Base-by-base conservation (phyloP, 2,888 invertebrate species). In the Zaprionus obscuricornis region DNA sequence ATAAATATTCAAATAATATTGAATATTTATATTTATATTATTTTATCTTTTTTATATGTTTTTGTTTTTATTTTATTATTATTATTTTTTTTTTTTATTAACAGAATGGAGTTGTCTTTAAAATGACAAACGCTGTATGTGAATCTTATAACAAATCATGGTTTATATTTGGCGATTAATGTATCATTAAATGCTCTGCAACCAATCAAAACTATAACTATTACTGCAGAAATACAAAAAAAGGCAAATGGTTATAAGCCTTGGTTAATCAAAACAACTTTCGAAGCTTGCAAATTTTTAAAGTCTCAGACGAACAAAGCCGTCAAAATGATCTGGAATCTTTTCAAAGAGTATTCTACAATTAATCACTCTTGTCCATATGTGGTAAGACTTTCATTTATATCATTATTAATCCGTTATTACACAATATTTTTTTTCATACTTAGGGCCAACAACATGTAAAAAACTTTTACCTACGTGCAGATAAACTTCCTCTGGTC, bases 301-400 rank as follows among this genome's bases (percentile, higher is more conserved):
- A 13, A 3, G n/a, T 18, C 29, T 7, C n/a, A 20, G 7, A 20
- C 6, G 0, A 20, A 36, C 2, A 20, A 42, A 26, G 3, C 16
- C 2, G 2, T 17, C 13, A 50, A 14, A 6, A 1, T 62, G 3
- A 5, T 56, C 2, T 50, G 7, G 8, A 29, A 37, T 20, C 40
- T 56, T 2, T 33, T 56, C 5, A 31, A 47, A 18, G 26, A 46
- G 2, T 56, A n/a, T 27, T 42, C 65, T 1, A 52, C 13, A 0
- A 0, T 67, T 1, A 56, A 63, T 26, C 65, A 68, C n/a, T 8
- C 54, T 1, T 68, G 70, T 39, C 68, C 71, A 1, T 56, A 26
- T 46, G 3, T 5, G 39, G 71, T 70, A 26, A 39, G 65, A n/a
- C n/a, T n/a, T n/a, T n/a, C n/a, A n/a, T n/a, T n/a, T n/a, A n/a